Base-by-base conservation (phyloP, 2,797 vertebrate species). In the Chelmon rostratus region DNA sequence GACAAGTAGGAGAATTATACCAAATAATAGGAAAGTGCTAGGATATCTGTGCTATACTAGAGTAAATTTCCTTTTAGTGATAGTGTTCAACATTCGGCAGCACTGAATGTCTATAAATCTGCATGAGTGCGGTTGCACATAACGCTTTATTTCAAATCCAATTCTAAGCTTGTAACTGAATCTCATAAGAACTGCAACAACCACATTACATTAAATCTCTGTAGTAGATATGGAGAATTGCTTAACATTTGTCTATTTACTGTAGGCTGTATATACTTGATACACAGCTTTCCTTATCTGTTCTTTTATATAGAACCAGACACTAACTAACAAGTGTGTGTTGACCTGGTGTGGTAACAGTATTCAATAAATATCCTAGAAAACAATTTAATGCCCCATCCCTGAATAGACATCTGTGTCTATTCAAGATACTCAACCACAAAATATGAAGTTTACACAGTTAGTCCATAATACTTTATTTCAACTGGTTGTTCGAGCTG, bases 121-220 rank as follows among this genome's bases (percentile, higher is more conserved):
- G 28, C 18, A 35, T 8, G 49, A 74, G 59, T 67, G 66, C 46
- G 54, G 44, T 38, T 73, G 71, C 74, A 78, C 19, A 59, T 77
- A 57, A 82, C 75, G 81, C 76, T 81, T 83, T 71, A 71, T 78
- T 79, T 83, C 68, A 44, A 79, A 75, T 82, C 62, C 56, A 73
- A 72, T 82, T 83, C 44, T 28, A 68, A 78, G 37, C 79, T 74
- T 77, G 62, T 57, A 83, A 85, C 59, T 38, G 46, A 73, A 75
- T 76, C 70, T 50, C 42, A 70, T 44, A 73, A 82, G 42, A 81
- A 44, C 33, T 40, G 57, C 65, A 56, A 46, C 65, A 78, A 75
- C 42, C n/a, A 57, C 58, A 65, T 73, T 54, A 68, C 68, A 86
- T 80, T 57, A 80, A 78, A 78, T 47, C 66, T 67, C n/a, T 9